phyloP scores from a whole-genome alignment of 1,140 invertebrate species.

The Zophobas morio region DNA sequence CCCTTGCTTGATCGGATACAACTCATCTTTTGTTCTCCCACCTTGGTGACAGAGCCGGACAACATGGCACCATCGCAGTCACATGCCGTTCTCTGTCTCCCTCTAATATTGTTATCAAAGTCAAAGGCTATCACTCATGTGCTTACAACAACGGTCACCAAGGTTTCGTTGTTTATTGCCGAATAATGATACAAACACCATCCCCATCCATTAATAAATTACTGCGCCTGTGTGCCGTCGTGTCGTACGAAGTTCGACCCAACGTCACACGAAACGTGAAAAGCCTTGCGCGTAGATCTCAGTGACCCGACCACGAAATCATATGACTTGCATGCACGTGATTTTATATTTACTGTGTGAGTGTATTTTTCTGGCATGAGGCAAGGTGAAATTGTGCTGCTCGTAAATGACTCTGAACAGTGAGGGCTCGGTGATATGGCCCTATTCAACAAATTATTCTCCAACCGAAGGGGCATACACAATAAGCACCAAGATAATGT shows the following conservation, averaged over 20 bases:
- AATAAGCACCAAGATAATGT: slow-evolving; percentile 56
- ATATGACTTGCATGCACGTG: slow-evolving; percentile 74
- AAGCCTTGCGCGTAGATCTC: slow-evolving; percentile 25
- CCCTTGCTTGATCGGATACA: too few relatives aligned
- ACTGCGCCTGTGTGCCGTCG: too few relatives aligned
- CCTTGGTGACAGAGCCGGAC: too few relatives aligned
- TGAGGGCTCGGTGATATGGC: slow-evolving; percentile 68
- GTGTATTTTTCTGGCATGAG: slow-evolving; percentile 65
- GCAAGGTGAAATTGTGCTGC: slow-evolving; percentile 59
- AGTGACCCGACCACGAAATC: slow-evolving; percentile 63
- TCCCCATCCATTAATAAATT: too few relatives aligned
- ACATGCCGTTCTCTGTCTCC: too few relatives aligned
- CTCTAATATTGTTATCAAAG: too few relatives aligned
- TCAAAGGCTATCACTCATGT: too few relatives aligned
- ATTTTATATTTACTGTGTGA: slow-evolving; percentile 70
- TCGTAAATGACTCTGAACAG: slow-evolving; percentile 62
- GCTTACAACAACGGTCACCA: too few relatives aligned
- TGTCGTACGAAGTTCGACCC: too few relatives aligned
- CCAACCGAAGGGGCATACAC: slow-evolving; percentile 62
- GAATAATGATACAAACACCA: neutral
- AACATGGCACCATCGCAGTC: too few relatives aligned
- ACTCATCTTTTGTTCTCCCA: too few relatives aligned
- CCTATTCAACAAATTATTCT: slow-evolving; percentile 69
- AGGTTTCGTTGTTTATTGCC: neutral
- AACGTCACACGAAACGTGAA: slow-evolving; percentile 2